phyloP scores from a whole-genome alignment of 2,797 vertebrate genomes.

The Avahi laniger region DNA sequence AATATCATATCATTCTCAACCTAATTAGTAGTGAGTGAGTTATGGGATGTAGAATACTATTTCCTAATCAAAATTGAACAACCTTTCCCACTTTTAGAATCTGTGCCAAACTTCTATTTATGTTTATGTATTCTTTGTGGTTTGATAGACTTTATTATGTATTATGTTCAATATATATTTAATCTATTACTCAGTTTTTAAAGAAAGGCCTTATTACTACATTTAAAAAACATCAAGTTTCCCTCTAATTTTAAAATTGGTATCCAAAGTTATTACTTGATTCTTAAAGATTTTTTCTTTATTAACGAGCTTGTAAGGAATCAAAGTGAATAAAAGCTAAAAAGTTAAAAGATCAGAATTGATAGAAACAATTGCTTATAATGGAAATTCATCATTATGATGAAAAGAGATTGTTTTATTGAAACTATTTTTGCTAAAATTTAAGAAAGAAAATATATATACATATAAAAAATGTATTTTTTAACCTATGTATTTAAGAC shows the following conservation, averaged over 20 bases:
- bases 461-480: neutral
- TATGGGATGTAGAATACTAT: neutral
- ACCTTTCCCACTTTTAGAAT: neutral
- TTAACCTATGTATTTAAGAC: neutral
- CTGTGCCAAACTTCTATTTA: neutral
- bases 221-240: neutral
- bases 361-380: neutral
- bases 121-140: neutral
- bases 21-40: neutral
- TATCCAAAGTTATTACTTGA: neutral
- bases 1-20: neutral
- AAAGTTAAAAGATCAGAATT: neutral
- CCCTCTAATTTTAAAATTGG: neutral
- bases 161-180: neutral
- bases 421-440: neutral
- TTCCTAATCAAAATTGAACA: neutral
- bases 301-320: neutral
- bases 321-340: neutral
- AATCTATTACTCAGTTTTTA: neutral
- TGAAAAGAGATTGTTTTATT: neutral
- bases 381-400: neutral
- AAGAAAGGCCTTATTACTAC: neutral
- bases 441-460: neutral
- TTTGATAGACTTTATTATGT: neutral
- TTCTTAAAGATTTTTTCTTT: neutral